Evolutionary conservation across 2,113 vertebrate genomes (phyloP).

Genomic region (Amazona vittata): DNA sequence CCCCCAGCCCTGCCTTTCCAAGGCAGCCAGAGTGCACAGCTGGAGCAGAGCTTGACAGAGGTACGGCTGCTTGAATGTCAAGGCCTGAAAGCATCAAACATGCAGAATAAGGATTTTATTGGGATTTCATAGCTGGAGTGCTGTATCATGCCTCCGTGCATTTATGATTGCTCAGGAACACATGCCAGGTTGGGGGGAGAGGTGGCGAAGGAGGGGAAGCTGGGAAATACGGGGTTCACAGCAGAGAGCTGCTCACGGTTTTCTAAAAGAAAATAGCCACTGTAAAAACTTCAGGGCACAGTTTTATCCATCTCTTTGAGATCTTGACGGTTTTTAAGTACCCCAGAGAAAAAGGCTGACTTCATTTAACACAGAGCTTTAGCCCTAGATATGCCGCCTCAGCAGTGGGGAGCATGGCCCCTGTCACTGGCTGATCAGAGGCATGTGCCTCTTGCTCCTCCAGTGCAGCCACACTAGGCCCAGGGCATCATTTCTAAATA

Average conservation of each 20-base stretch:
- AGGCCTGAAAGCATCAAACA: neutral
- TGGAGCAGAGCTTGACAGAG: neutral
- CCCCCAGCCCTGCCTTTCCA: neutral
- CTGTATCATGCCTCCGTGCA: fast-evolving
- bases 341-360: neutral
- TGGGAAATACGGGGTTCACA: neutral
- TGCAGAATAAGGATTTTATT: neutral
- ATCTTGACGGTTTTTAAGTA: neutral
- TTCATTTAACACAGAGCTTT: neutral
- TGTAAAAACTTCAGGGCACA: neutral
- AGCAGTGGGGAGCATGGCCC: fast-evolving
- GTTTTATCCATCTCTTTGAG: neutral
- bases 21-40: neutral
- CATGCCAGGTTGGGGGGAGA: neutral
- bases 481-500: neutral
- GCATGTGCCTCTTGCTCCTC: neutral
- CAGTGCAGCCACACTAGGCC: neutral
- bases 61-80: neutral
- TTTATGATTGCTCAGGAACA: neutral
- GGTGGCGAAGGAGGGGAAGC: neutral
- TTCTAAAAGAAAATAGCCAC: neutral
- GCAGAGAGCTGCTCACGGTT: neutral
- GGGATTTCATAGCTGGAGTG: neutral
- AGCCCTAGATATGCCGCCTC: neutral
- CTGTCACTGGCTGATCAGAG: neutral